Base-by-base conservation (phyloP, 2,888 invertebrate genomes). In the Hypomecis punctinalis region DNA sequence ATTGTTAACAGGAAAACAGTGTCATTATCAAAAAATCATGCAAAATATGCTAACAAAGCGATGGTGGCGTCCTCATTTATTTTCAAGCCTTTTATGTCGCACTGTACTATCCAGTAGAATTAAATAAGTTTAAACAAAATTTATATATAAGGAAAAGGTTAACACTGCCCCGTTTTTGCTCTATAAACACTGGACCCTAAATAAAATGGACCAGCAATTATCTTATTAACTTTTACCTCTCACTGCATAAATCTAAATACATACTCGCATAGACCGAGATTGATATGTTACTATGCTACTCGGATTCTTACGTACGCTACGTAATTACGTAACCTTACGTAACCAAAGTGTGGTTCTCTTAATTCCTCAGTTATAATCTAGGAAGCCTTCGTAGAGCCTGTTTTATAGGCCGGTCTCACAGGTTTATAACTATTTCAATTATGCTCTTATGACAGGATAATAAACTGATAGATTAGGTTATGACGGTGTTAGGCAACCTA, bases 311-410 rank as follows among this genome's bases (percentile, higher is more conserved):
- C 73, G 72, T 68, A 67, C 63, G 55, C 64, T 68, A 67, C 63
- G 55, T 66, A 58, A 66, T 85, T 84, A 78, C 73, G 74, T 80
- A 85, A 83, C 6, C 62, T 85, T 83, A 75, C 72, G 65, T 77
- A 84, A 80, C 61, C 7, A 75, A 72, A 69, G 73, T 73, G 76
- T 68, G 72, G 78, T 81, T 81, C 79, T 78, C 79, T 78, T 76
- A 78, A 74, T 75, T 60, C 55, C 49, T 55, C 68, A 66, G 77
- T 79, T 78, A 75, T 74, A 75, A 77, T 64, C 56, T 55, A 80
- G 81, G 76, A 68, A 68, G 23, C 56, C 33, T 37, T 43, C 54
- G 60, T 55, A n/a, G 37, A 53, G 62, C 56, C 49, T 62, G 39
- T 36, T 36, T 57, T 47, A 48, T 54, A 48, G 40, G 23, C 9